Base-by-base conservation (phyloP, 2,888 invertebrate species). In the Cremastinae sp. region DNA sequence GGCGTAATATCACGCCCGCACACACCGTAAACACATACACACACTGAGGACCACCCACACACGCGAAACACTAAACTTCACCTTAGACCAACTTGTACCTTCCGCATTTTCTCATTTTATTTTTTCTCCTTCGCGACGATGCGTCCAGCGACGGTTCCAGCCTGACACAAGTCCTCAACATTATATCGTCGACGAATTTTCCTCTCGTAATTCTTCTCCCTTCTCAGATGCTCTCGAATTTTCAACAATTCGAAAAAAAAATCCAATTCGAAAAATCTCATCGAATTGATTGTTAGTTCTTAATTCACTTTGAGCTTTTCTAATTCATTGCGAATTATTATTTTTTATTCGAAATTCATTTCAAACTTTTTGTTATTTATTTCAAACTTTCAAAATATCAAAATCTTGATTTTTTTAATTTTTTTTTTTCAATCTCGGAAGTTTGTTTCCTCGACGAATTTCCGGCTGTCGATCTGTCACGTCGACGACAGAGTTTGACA, bases 1-100 rank as follows among this genome's bases (percentile, higher is more conserved):
- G 65, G 76, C 73, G 73, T 58, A 74, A 70, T 47, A 65, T 74
- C 65, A 59, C 73, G 73, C 76, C 73, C 74, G 69, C 69, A 78
- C 53, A 61, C 74, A 65, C 55, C 56, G 55, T 55, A 65, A 22
- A 55, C 61, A 37, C 75, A 74, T 72, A 49, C 58, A 51, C 58
- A 72, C 71, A 47, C 49, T 69, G 49, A 72, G 14, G 55, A 55
- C 18, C 64, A 45, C 45, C 14, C 51, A 28, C 51, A 43, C 74
- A 58, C 70, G 41, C 65, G 47, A 62, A 39, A 62, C 71, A 47
- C 51, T 16, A 28, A 47, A 70, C 45, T 69, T 58, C 70, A 64
- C 74, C 64, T 76, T 62, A 73, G 47, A 76, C n/a, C n/a, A n/a
- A 51, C 73, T 76, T 64, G 41, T 73, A 28, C 20, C 59, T 72